Percentiles rank a stretch among this genome's conserved stretches.
Conservation (phyloP, 2,113 vertebrate genomes). For the Geococcyx californianus region DNA sequence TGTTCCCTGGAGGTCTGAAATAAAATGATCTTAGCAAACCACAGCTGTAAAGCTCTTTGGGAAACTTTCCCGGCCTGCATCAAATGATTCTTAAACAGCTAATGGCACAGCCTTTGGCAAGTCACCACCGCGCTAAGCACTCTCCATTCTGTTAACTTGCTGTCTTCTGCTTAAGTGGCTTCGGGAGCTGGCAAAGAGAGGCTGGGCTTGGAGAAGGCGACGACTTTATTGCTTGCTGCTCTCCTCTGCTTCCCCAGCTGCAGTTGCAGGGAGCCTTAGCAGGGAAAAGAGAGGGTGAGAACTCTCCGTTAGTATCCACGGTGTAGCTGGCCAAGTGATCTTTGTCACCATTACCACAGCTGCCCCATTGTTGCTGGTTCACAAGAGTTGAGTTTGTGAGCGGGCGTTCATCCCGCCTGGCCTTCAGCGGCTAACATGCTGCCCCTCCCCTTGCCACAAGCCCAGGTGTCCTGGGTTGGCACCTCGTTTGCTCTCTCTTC, state of each 20-base stretch:
- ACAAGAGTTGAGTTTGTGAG: background rate
- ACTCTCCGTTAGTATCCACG: background rate
- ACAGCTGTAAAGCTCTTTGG: slow-evolving; percentile 38
- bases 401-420: rapidly evolving
- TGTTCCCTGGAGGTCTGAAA: slow-evolving; percentile 56
- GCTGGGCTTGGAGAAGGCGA: background rate
- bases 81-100: slow-evolving; percentile 57
- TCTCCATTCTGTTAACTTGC: slow-evolving; percentile 16
- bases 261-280: background rate
- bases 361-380: background rate
- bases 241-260: background rate
- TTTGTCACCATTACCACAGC: background rate
- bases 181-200: background rate
- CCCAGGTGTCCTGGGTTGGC: background rate
- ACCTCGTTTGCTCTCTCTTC: rapidly evolving
- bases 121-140: background rate
- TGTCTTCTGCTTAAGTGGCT: slow-evolving; percentile 45
- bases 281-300: background rate
- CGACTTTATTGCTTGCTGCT: background rate
- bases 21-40: slow-evolving; percentile 46
- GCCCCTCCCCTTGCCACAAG: rapidly evolving
- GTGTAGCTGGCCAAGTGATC: background rate
- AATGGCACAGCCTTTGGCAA: slow-evolving; percentile 51
- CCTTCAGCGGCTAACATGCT: background rate
- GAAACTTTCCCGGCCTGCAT: slow-evolving; percentile 59